These are phyloP conservation scores for Antechinus stuartii DNA, from an alignment of 2,113 vertebrate species.

Conservation along the genomic window DNA sequence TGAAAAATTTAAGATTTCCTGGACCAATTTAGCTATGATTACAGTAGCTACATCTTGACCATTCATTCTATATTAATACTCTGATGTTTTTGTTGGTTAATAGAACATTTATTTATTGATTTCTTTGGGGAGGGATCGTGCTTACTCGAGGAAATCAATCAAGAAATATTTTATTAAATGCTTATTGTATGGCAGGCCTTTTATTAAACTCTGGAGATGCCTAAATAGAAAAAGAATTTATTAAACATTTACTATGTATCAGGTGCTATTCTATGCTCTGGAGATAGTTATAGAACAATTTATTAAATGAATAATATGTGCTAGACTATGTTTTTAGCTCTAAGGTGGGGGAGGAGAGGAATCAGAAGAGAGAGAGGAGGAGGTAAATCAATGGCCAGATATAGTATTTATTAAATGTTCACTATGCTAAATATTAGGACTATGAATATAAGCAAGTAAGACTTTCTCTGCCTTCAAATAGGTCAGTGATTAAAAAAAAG, in stretches of 20 bases:
- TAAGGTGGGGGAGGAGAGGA: too few relatives aligned
- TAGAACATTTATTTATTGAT: slow-evolving; percentile 31
- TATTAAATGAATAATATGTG: too few relatives aligned
- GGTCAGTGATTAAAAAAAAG: not conserved
- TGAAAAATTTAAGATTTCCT: not conserved
- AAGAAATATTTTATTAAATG: not conserved
- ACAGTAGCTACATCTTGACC: not conserved
- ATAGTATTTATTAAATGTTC: not conserved
- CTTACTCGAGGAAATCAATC: not conserved
- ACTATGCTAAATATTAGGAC: not conserved
- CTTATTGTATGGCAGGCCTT: not conserved
- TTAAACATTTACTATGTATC: not conserved
- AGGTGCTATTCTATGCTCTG: not conserved
- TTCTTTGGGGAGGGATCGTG: not conserved
- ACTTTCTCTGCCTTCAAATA: not conserved
- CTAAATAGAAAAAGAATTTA: not conserved
- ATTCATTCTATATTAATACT: not conserved
- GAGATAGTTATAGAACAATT: not conserved
- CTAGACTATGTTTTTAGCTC: too few relatives aligned
- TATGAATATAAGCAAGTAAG: not conserved
- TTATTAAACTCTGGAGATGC: not conserved
- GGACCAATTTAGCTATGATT: not conserved
- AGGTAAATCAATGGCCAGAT: not conserved
- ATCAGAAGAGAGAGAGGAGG: not conserved
- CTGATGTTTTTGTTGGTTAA: not conserved